A percentile compares a stretch with the other conserved stretches of the same genome.
Evolutionary conservation across 2,888 invertebrate species (phyloP).

Genomic region (Bellardia pandia): DNA sequence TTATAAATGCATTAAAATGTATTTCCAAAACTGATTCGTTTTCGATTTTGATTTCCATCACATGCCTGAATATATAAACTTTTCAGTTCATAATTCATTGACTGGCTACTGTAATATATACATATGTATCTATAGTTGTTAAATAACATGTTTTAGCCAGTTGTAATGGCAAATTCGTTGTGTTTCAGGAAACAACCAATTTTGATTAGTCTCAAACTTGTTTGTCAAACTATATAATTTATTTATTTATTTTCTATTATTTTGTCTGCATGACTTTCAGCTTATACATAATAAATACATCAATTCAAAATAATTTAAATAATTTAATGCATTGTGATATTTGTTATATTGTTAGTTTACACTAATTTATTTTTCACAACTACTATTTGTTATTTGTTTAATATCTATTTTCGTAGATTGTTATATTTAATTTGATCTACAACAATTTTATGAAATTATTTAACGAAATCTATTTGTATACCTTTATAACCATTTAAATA

Average conservation of each 20-base stretch:
- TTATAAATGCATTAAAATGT: too few relatives aligned
- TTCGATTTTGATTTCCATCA: too few relatives aligned
- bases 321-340: constrained; percentile 19
- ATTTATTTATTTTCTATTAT: neutral
- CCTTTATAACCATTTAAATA: too few relatives aligned
- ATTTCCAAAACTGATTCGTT: too few relatives aligned
- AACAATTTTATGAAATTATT: too few relatives aligned
- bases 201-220: constrained; percentile 1
- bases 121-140: too few relatives aligned
- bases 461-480: too few relatives aligned
- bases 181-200: neutral
- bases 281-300: constrained; percentile 23
- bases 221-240: constrained; percentile 17
- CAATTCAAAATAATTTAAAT: constrained; percentile 23
- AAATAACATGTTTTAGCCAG: neutral
- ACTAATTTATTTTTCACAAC: constrained; percentile 14
- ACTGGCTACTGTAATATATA: too few relatives aligned
- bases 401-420: neutral
- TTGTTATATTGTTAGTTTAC: constrained; percentile 13
- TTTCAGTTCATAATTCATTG: too few relatives aligned
- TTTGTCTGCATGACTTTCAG: constrained; percentile 4
- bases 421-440: neutral
- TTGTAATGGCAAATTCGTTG: neutral
- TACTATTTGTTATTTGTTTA: constrained; percentile 17
- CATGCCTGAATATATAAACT: too few relatives aligned